Evolutionary conservation across 1,140 invertebrate genomes (phyloP), one percentile per base, ranked within the genome.

Genomic region (Nymphalis io): DNA sequence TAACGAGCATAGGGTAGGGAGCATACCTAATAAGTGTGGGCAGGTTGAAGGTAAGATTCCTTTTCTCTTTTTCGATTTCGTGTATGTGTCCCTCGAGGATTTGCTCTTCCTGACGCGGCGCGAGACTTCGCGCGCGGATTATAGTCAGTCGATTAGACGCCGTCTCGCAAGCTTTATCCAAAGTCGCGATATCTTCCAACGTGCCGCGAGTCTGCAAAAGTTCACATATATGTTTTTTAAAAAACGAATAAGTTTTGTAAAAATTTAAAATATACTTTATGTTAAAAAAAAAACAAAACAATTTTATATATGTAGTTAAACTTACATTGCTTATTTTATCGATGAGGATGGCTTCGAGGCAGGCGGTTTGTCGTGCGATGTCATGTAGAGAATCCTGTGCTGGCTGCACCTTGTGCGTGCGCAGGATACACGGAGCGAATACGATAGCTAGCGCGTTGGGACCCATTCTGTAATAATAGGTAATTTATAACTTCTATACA

Each of bases 401-500:
- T 38, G 97, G 96, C 60, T 98, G 93, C 53, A 94, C 88, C 84
- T 97, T 95, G 87, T 96, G 96, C 39, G 97, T 97, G 59, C 97
- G 93, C 65, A 99, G 92, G 60, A 99, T 96, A 89, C 97, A 98
- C 8, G 98, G 98, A 12, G 98, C 97, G 92, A 99, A 99, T 53
- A 99, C 97, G 75, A 99, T 98, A 16, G 98, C 97, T 61, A 99
- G 90, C 46, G 97, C 96, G 78, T 96, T 96, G 0, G 97, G 93
- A 73, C 95, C 97, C 98, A 99, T 99, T 68, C 97, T 91, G 76
- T 1, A 44, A 70, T 2, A 57, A 60, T 2, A 48, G 2, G 13
- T 3, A 48, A 48, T 4, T 20, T 48, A 13, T 12, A 42, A n/a
- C 46, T 48, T 18, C 42, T 13, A 44, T 8, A 44, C 15, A n/a